Evolutionary conservation across 1,140 invertebrate species (phyloP).

Genomic region (Heliconius hewitsoni): DNA sequence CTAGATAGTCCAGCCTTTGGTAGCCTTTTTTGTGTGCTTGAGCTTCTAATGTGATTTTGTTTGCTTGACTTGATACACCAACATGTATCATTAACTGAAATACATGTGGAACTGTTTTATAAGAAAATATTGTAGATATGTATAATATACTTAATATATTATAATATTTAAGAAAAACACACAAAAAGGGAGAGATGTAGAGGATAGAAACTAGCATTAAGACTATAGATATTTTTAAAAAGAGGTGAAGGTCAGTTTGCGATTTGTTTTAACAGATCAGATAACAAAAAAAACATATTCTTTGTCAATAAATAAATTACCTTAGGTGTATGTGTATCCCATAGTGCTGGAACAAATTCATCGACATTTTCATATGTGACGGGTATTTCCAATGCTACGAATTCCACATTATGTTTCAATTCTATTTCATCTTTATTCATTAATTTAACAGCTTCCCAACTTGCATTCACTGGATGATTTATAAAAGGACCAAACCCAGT

Average conservation of each 20-base stretch:
- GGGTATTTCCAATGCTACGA: slow-evolving; percentile 84
- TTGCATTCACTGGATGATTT: slow-evolving; percentile 86
- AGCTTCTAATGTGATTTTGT: slow-evolving; percentile 82
- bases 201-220: no score
- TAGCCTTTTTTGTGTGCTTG: slow-evolving; percentile 83
- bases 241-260: not conserved
- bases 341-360: slow-evolving; percentile 83
- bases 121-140: no score
- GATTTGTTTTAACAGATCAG: not conserved
- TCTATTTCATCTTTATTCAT: slow-evolving; percentile 77
- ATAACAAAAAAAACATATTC: not conserved
- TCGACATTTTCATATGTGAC: slow-evolving; percentile 86
- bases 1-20: slow-evolving; percentile 73
- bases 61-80: slow-evolving; percentile 82
- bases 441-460: slow-evolving; percentile 88
- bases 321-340: slow-evolving; percentile 84
- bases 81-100: slow-evolving; percentile 85
- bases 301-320: slow-evolving; percentile 66
- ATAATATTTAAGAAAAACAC: no score
- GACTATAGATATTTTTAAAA: no score
- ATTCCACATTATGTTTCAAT: slow-evolving; percentile 78
- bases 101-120: no score
- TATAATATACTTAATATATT: no score
- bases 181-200: no score
- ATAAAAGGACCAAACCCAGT: slow-evolving; percentile 90